phyloP scores from a whole-genome alignment of 1,140 invertebrate species.

The Aethina tumida region DNA sequence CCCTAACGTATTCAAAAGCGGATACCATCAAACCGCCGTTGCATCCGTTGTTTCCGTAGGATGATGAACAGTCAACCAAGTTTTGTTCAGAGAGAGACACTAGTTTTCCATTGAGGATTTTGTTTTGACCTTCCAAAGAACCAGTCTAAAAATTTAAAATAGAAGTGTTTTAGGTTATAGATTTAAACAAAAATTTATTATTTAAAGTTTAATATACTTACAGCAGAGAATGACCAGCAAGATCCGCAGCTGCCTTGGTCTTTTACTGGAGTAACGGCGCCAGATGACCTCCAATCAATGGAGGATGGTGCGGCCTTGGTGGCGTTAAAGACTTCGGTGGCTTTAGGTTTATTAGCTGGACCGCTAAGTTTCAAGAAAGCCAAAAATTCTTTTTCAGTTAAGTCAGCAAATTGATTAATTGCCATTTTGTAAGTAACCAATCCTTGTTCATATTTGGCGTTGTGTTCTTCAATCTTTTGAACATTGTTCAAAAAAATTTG shows the following conservation, averaged over 20 bases:
- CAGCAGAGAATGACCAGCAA: conserved; percentile 13
- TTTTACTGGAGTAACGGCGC: conserved; percentile 10
- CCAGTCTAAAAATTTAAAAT: conserved; percentile 74
- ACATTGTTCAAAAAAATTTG: conserved; percentile 1
- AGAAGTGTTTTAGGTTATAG: no score
- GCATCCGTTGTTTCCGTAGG: conserved; percentile 59
- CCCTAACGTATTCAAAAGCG: conserved; percentile 51
- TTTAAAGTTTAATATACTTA: no score
- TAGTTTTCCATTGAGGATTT: conserved; percentile 68
- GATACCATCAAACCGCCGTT: conserved; percentile 53
- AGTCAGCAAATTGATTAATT: conserved; percentile 10
- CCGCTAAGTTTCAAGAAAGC: conserved; percentile 3
- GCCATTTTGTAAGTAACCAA: conserved; percentile 1
- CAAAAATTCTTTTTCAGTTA: conserved; percentile 7
- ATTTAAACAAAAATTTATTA: no score
- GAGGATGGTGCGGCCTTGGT: conserved; percentile 3
- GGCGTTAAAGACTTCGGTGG: neutral
- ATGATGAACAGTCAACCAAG: conserved; percentile 83
- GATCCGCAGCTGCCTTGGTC: conserved; percentile 12
- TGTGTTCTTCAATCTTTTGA: neutral
- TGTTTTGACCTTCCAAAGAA: conserved; percentile 88
- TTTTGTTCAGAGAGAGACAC: conserved; percentile 94
- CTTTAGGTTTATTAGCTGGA: neutral
- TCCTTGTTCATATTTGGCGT: neutral
- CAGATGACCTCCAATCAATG: conserved; percentile 13